A percentile compares a stretch with the other conserved stretches of the same genome.
Evolutionary conservation across 2,113 vertebrate species (phyloP).

Genomic region (Gorsachius goisagi): DNA sequence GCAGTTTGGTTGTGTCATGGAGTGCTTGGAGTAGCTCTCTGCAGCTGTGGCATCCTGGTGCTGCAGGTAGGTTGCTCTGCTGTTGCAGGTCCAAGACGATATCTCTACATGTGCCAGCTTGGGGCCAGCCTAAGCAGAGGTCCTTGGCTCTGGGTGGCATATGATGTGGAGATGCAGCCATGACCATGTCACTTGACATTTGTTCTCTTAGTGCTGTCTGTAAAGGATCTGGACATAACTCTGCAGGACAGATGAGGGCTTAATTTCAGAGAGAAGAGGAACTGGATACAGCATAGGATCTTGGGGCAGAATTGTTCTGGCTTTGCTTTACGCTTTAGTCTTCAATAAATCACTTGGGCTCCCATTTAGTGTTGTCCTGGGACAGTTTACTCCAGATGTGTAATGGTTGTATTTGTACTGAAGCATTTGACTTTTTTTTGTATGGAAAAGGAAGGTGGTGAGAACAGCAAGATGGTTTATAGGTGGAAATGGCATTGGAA

Average conservation of each 20-base stretch:
- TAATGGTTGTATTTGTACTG: neutral
- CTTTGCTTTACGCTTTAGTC: neutral
- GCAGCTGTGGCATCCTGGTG: fast-evolving
- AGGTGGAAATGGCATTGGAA: neutral
- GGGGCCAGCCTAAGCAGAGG: neutral
- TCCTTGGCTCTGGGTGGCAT: neutral
- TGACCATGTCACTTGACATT: neutral
- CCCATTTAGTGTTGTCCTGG: neutral
- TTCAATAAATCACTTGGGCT: neutral
- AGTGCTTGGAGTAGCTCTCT: neutral
- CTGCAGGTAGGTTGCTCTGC: neutral
- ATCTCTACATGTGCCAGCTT: neutral
- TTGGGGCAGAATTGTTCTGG: neutral
- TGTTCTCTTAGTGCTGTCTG: neutral
- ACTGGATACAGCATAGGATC: neutral
- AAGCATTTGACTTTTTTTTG: neutral
- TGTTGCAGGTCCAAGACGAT: neutral
- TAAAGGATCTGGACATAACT: neutral
- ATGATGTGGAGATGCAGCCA: neutral
- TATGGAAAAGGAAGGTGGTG: neutral
- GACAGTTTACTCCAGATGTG: neutral
- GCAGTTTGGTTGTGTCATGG: neutral
- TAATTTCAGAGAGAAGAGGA: neutral
- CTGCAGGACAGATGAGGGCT: neutral
- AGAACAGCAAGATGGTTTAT: neutral